Base-by-base conservation (phyloP, 2,113 vertebrate species). In the Lophotis ruficrista region DNA sequence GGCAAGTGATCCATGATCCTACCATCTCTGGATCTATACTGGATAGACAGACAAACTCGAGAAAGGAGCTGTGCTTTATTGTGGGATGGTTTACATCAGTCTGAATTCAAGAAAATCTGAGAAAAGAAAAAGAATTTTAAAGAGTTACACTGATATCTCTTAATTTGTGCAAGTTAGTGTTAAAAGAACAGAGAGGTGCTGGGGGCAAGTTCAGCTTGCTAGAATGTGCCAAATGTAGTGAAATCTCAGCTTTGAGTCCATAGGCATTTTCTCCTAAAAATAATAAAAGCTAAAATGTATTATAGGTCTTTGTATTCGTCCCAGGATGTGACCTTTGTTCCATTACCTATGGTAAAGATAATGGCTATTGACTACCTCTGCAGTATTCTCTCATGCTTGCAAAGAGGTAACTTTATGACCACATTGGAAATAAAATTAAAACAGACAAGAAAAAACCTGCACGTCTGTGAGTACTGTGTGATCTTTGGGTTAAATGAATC, bases 301-400 rank as follows among this genome's bases (percentile, higher is more conserved):
- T 50, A 10, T 25, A 35, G 7, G 11, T 14, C 5, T 69, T 76
- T 60, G 14, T 24, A 43, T 81, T 92, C 48, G 11, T 47, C 19
- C 43, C 0, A 0, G 12, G n/a, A 38, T 7, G 4, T 18, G 66
- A 50, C 6, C 12, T 93, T 92, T 2, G 1, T 56, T 77, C 37
- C 10, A 25, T n/a, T 41, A 43, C 18, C 48, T 61, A 14, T 28
- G 27, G 16, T 53, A 72, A 93, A 69, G 23, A 4, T 48, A 72
- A 37, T 27, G 10, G 10, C 22, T 65, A 8, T 24, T 43, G 33
- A 43, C 21, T 87, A 31, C 17, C 31, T 92, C 71, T 60, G 20
- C 41, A 73, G 8, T 35, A 35, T 62, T 69, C 7, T 18, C 7
- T 53, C 53, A 24, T 11, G 27, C 68, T 73, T 80, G 12, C 18